phyloP scores from a whole-genome alignment of 64 coral and sea anemone genomes.

The Pachyseris speciosa region DNA sequence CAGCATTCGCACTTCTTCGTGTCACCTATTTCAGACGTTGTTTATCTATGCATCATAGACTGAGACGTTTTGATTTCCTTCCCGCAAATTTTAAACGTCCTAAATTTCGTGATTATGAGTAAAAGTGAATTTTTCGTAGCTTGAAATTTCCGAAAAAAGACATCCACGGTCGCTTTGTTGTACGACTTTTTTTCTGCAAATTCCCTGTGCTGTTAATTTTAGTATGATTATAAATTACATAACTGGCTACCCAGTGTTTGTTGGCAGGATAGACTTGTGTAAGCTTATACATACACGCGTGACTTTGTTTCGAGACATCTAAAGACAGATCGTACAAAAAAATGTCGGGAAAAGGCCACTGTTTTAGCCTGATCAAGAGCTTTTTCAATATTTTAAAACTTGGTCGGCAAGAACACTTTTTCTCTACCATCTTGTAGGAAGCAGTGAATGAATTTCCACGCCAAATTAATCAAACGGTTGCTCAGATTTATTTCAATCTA shows the following conservation, averaged over 20 bases:
- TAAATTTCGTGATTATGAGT: neutral
- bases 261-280: neutral
- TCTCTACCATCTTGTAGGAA: neutral
- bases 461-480: neutral
- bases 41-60: neutral
- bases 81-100: neutral
- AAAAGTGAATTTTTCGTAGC: neutral
- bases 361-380: too few relatives aligned
- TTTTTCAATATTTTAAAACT: too few relatives aligned
- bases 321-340: too few relatives aligned
- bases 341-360: too few relatives aligned
- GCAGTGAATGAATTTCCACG: neutral
- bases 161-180: too few relatives aligned
- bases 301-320: too few relatives aligned
- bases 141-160: too few relatives aligned
- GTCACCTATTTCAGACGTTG: neutral
- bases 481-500: neutral
- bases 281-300: too few relatives aligned
- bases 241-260: neutral
- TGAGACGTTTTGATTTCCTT: slow-evolving; percentile 12
- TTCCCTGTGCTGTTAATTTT: too few relatives aligned
- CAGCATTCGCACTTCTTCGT: neutral
- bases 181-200: too few relatives aligned
- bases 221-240: too few relatives aligned
- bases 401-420: neutral